phyloP scores from a whole-genome alignment of 1,140 invertebrate species.

The Magallana gigas region DNA sequence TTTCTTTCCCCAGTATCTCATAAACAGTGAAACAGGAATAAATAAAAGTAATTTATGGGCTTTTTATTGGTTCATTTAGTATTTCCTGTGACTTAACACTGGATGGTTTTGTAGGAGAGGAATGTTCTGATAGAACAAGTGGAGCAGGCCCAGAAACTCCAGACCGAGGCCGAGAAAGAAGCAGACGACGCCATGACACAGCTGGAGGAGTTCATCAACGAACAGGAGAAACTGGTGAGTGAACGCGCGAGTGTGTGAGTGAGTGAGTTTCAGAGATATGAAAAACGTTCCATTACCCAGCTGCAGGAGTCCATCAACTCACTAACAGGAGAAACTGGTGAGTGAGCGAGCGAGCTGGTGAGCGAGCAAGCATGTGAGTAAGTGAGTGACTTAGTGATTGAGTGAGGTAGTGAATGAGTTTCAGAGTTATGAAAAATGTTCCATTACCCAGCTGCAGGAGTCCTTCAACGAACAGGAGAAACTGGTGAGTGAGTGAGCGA shows the following conservation, averaged over 20 bases:
- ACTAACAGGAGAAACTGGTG: slow-evolving; percentile 76
- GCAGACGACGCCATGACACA: slow-evolving; percentile 76
- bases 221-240: slow-evolving; percentile 77
- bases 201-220: slow-evolving; percentile 78
- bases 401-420: too few species aligned
- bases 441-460: slow-evolving; percentile 77
- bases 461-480: slow-evolving; percentile 76
- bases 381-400: too few species aligned
- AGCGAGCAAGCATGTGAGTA: too few species aligned
- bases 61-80: too few species aligned
- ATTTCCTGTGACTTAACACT: too few species aligned
- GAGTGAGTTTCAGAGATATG: slow-evolving; percentile 15
- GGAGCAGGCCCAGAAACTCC: slow-evolving; percentile 73
- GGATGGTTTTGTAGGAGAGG: slow-evolving; percentile 69
- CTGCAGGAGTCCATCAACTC: slow-evolving; percentile 76
- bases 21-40: too few species aligned
- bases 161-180: slow-evolving; percentile 77
- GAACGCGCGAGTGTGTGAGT: slow-evolving; percentile 61
- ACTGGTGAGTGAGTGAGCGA: slow-evolving; percentile 72
- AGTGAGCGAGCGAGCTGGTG: slow-evolving; percentile 55
- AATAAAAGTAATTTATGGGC: too few species aligned
- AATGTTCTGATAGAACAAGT: slow-evolving; percentile 76
- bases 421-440: background rate
- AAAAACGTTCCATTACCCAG: slow-evolving; percentile 67
- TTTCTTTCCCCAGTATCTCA: too few species aligned